A percentile compares a stretch with the other conserved stretches of the same genome.
Conservation (phyloP, 2,888 invertebrate species). For the Lomographa bimaculata region DNA sequence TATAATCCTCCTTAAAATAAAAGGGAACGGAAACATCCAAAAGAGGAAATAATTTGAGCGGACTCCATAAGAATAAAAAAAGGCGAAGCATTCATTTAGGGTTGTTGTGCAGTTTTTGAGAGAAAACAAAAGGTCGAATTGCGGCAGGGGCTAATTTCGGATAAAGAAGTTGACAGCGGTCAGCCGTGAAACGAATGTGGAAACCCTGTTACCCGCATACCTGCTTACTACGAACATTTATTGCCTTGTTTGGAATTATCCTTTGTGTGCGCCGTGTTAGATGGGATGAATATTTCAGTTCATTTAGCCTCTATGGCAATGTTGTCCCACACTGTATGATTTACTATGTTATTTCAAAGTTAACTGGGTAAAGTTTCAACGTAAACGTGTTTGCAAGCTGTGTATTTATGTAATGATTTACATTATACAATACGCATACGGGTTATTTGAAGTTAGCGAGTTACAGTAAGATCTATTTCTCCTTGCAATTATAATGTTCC, state of each 20-base stretch:
- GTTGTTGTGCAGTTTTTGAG: constrained; percentile 35
- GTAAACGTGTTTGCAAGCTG: too few species aligned
- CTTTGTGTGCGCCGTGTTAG: constrained; percentile 11
- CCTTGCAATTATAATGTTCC: too few species aligned
- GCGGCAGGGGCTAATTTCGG: constrained; percentile 36
- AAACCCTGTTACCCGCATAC: constrained; percentile 21
- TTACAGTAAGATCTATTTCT: too few species aligned
- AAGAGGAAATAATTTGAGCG: constrained; percentile 25
- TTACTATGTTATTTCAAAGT: too few species aligned
- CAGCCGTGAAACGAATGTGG: constrained; percentile 36
- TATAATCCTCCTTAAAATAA: constrained; percentile 8
- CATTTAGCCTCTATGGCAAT: constrained; percentile 3
- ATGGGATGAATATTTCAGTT: constrained; percentile 12
- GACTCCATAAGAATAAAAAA: constrained; percentile 27
- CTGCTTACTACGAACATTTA: constrained; percentile 20
- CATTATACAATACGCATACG: too few species aligned
- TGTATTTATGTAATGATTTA: too few species aligned
- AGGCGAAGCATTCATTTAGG: constrained; percentile 27
- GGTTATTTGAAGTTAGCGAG: too few species aligned
- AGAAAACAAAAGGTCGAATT: constrained; percentile 36
- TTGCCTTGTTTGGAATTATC: constrained; percentile 20
- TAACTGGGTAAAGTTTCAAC: too few species aligned
- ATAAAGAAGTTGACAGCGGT: constrained; percentile 40
- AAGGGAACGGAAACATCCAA: constrained; percentile 7
- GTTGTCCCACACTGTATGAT: too few species aligned